Percentiles rank a stretch among this genome's conserved stretches.
These are phyloP conservation scores for Gracilinanus agilis DNA, from an alignment of 2,113 vertebrate species.

Conservation along the genomic window DNA sequence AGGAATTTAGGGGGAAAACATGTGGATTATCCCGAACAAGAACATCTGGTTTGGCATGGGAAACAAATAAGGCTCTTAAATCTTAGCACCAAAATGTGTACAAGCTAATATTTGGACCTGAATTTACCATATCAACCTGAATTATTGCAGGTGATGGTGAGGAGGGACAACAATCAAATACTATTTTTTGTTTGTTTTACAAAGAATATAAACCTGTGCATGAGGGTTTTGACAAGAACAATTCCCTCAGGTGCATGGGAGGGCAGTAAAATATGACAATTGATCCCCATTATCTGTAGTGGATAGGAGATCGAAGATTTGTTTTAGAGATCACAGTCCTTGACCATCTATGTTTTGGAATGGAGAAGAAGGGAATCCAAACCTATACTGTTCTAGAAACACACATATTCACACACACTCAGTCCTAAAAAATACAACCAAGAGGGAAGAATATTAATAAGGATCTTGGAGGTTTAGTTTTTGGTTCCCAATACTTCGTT, in stretches of 20 bases:
- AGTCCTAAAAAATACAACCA: too few relatives aligned
- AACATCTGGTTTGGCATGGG: background rate
- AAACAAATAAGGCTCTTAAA: constrained; percentile 24
- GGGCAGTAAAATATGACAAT: background rate
- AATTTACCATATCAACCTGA: background rate
- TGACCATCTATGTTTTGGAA: background rate
- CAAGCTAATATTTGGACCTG: constrained; percentile 14
- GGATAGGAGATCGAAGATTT: constrained; percentile 30
- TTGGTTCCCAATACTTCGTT: background rate
- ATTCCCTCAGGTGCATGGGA: background rate
- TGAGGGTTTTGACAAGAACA: background rate
- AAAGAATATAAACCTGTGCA: background rate
- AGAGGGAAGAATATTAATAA: background rate
- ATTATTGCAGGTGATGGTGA: background rate
- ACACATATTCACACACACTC: background rate
- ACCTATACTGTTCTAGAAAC: background rate
- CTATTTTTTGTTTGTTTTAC: background rate
- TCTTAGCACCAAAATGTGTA: constrained; percentile 21
- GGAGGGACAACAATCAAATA: background rate
- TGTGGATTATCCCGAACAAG: background rate
- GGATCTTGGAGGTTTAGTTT: background rate
- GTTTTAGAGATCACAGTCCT: constrained; percentile 18
- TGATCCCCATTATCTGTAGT: background rate
- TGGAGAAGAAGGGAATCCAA: background rate
- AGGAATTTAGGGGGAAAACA: background rate